Conservation (phyloP, 2,113 vertebrate genomes). For the Megalops atlanticus region DNA sequence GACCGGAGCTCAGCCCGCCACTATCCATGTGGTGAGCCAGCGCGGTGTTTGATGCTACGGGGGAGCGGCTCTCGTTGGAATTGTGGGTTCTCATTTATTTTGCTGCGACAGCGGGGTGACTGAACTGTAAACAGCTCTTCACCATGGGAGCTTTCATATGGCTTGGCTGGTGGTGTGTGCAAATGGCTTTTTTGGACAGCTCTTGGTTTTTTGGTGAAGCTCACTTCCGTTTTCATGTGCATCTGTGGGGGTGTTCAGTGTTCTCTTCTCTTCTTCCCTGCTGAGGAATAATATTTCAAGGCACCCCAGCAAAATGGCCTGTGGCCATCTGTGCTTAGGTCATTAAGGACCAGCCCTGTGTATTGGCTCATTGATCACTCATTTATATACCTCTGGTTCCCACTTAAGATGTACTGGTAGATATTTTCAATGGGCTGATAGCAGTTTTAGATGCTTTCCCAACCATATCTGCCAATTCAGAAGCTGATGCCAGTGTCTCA, state of each 20-base stretch:
- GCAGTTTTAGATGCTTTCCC: not conserved
- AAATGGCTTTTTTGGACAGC: not conserved
- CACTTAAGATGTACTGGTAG: too few relatives aligned
- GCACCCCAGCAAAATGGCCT: not conserved
- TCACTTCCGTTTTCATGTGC: not conserved
- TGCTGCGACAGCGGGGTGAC: not conserved
- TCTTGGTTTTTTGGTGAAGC: not conserved
- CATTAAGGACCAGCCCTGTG: not conserved
- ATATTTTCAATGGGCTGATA: not conserved
- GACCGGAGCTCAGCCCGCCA: not conserved
- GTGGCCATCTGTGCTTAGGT: not conserved
- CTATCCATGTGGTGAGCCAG: not conserved
- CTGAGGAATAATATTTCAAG: not conserved
- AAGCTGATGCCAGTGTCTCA: not conserved
- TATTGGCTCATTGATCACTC: too few relatives aligned
- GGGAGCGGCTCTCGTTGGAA: not conserved
- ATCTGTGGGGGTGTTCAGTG: not conserved
- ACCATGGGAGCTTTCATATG: not conserved
- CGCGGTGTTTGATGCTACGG: not conserved
- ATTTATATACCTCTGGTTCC: too few relatives aligned
- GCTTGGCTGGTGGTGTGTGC: not conserved
- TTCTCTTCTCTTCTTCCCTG: not conserved
- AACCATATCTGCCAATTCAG: not conserved
- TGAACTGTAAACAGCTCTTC: not conserved
- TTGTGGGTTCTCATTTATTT: not conserved